phyloP scores from a whole-genome alignment of 2,113 vertebrate genomes.

The Callaeas wilsoni region DNA sequence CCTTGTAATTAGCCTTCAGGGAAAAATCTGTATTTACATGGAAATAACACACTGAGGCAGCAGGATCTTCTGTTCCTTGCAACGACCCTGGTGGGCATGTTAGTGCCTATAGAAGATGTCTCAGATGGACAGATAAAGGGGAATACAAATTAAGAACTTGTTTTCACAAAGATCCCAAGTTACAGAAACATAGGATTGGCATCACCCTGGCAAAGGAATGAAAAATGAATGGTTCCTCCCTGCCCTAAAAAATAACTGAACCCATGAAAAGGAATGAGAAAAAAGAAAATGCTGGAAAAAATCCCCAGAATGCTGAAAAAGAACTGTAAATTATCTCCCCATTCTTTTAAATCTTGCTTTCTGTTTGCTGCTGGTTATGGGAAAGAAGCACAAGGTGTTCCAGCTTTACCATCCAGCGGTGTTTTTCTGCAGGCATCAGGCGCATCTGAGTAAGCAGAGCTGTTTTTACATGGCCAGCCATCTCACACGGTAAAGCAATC shows the following conservation, averaged over 20 bases:
- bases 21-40: neutral
- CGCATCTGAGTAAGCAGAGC: constrained; percentile 43
- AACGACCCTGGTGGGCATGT: rapidly evolving
- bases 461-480: constrained; percentile 17
- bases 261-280: neutral
- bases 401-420: neutral
- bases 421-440: constrained; percentile 8
- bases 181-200: neutral
- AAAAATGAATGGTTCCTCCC: neutral
- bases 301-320: neutral
- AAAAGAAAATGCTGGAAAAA: neutral
- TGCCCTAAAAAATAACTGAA: neutral
- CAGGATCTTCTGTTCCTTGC: neutral
- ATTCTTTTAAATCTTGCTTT: neutral
- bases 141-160: neutral
- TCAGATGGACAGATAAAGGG: neutral
- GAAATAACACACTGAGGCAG: neutral
- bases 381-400: constrained; percentile 19
- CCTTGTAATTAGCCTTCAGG: neutral
- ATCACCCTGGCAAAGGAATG: neutral
- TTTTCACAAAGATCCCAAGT: neutral
- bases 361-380: neutral
- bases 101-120: neutral
- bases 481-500: neutral
- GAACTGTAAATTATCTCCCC: neutral